Evolutionary conservation across 2,888 invertebrate genomes (phyloP), one percentile per base, ranked within the genome.

Genomic region (Rhagium mordax): DNA sequence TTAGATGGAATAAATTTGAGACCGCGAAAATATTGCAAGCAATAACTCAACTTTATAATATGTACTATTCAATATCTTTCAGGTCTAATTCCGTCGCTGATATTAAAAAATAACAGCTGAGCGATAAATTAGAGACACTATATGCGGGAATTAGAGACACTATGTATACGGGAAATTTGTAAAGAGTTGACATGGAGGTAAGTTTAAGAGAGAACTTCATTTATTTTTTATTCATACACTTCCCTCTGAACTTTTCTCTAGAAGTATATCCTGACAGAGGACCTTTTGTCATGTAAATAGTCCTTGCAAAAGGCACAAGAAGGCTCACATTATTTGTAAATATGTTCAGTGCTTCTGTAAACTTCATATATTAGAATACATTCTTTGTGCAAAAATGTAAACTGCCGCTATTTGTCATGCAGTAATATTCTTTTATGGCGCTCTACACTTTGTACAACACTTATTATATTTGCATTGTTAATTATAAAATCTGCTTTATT

Each of bases 261-360:
- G 24, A n/a, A 27, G 27, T 27, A 57, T 27, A 57, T 27, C n/a
- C 27, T 57, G 27, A 15, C 27, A 15, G 24, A 24, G 15, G 3
- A 27, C 27, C 55, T 24, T 57, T 57, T 57, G 55, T 57, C 27
- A 57, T 57, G 55, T n/a, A 57, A 57, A 57, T 57, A 24, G 16
- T 57, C 55, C 24, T 16, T 57, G 24, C 15, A 27, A 57, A 57
- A 27, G 41, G 41, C n/a, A 13, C 41, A 41, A 57, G 15, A 27
- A 27, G 24, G 55, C 55, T 27, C 24, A 27, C 27, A 24, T 57
- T 57, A 57, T 57, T 24, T 57, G 55, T 57, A 53, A 53, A 57
- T 57, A 27, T 57, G 55, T 27, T 27, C 27, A 57, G 27, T 7
- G 55, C 55, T 57, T 57, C 27, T 57, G 27, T 15, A 57, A 57